phyloP scores from a whole-genome alignment of 1,140 invertebrate species.

The Galleria mellonella region DNA sequence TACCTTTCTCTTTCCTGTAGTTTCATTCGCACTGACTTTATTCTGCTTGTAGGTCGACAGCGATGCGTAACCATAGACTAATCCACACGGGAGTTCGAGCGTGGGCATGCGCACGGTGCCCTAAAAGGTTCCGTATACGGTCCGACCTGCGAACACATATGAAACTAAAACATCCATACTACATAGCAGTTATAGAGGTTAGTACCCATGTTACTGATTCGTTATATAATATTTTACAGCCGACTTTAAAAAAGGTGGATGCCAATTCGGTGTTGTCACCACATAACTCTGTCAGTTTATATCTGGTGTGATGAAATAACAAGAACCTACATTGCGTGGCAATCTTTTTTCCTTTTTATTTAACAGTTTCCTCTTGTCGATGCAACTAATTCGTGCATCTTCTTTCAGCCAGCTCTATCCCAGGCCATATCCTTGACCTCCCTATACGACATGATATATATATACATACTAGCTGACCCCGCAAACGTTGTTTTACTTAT shows the following conservation, averaged over 20 bases:
- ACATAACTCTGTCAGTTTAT: no score
- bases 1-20: no score
- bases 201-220: neutral
- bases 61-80: constrained; percentile 72
- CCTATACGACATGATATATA: no score
- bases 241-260: neutral
- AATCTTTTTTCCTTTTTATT: no score
- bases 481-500: no score
- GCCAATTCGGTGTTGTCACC: no score
- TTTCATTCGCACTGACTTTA: no score
- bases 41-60: constrained; percentile 57
- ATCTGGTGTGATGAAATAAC: neutral
- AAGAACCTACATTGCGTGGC: neutral
- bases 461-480: no score
- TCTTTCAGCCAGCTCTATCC: no score
- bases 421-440: no score
- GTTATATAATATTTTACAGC: neutral
- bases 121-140: constrained; percentile 46
- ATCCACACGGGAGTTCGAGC: constrained; percentile 46
- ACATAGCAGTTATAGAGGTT: constrained; percentile 41
- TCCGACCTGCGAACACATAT: constrained; percentile 43
- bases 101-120: constrained; percentile 51
- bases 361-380: no score
- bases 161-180: constrained; percentile 36
- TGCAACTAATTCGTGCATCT: no score